Evolutionary conservation across 2,797 vertebrate species (phyloP).

Genomic region (Hyperoplus lanceolatus): DNA sequence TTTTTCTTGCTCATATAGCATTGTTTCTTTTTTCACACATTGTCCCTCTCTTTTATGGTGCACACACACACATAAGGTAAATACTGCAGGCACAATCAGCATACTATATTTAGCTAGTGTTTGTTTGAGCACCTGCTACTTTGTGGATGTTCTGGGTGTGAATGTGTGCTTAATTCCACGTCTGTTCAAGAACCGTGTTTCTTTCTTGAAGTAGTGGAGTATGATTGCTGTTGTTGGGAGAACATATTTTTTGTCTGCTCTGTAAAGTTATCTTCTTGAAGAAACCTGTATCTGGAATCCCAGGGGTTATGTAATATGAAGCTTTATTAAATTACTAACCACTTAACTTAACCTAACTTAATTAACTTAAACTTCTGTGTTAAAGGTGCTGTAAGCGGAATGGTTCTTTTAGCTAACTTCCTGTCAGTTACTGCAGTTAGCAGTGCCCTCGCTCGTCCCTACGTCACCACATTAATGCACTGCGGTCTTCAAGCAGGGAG

Average conservation of each 20-base stretch:
- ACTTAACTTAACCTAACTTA: not conserved
- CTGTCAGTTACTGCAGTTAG: no score
- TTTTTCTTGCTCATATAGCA: not conserved
- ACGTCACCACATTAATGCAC: no score
- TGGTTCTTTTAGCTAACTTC: no score
- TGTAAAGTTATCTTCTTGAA: not conserved
- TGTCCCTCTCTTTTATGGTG: not conserved
- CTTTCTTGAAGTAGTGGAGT: not conserved
- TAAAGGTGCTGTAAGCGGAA: no score
- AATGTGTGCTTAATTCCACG: constrained; percentile 11
- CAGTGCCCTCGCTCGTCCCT: no score
- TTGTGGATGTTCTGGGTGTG: constrained; percentile 30
- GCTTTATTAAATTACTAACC: not conserved
- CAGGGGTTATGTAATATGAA: not conserved
- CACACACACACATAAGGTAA: not conserved
- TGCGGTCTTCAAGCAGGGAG: no score
- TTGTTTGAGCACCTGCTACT: not conserved
- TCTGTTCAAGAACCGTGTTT: constrained; percentile 14
- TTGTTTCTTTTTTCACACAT: not conserved
- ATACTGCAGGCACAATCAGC: not conserved
- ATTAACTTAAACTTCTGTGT: no score
- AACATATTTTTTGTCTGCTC: not conserved
- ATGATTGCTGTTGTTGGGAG: not conserved
- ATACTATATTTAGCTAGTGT: not conserved
- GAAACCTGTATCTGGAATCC: not conserved